Base-by-base conservation (phyloP, 1,140 invertebrate species). In the Temnothorax nylanderi region DNA sequence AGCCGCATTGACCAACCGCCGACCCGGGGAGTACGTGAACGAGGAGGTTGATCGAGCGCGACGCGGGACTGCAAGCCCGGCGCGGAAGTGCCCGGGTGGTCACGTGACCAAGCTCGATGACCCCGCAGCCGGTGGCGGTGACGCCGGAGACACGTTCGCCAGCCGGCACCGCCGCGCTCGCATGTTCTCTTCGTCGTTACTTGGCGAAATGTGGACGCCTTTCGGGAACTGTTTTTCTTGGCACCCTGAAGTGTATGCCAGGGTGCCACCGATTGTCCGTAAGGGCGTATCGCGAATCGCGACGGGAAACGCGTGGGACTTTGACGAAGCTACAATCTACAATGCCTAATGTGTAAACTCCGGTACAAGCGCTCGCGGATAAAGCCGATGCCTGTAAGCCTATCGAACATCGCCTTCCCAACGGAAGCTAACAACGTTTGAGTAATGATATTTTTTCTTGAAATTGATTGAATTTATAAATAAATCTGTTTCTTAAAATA, bases 121-220 rank as follows among this genome's bases (percentile, higher is more conserved):
- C 54, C 60, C 60, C 32, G 6, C n/a, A 44, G 18, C 11, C 41
- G 10, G 34, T n/a, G n/a, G 7, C 47, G 34, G 13, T 2, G 37
- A 8, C 21, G 37, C 8, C 5, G 13, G 6, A 64, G 32, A 16
- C 13, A 47, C 34, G 13, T n/a, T 49, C n/a, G 0, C 65, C 77
- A 26, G 44, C 64, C 47, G 34, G 44, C 26, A 78, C 74, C 51
- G 72, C 51, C 72, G n/a, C 13, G 11, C 8, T 21, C 65, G 87
- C 85, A 92, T 94, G 89, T 32, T 78, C 37, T 72, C 94, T 92
- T 93, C 81, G 34, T 89, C 37, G 62, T 88, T 93, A 92, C 91
- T 94, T 94, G 93, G 94, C 94, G 92, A 95, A 95, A 95, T 94
- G 94, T 95, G 94, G 94, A 94, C 94, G 94, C 94, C 92, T 94